A percentile compares a stretch with the other conserved stretches of the same genome.
These are phyloP conservation scores for Cochlearius cochlearius DNA, from an alignment of 2,113 vertebrate species.

Conservation along the genomic window DNA sequence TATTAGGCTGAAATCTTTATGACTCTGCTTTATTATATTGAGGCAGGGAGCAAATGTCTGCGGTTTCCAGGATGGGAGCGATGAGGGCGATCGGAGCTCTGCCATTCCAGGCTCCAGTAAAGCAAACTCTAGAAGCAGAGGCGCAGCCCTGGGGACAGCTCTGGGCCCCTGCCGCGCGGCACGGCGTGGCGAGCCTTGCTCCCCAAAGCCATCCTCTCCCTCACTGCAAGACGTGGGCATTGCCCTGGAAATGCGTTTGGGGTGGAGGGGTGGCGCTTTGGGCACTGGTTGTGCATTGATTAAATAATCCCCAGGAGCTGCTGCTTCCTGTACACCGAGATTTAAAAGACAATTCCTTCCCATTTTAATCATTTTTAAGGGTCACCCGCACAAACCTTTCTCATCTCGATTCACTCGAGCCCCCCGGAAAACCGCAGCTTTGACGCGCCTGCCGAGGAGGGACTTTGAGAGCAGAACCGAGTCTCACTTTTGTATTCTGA, in stretches of 20 bases:
- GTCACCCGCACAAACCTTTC: background rate
- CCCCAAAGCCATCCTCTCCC: background rate
- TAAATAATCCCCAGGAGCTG: background rate
- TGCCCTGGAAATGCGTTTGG: background rate
- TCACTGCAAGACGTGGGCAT: fast-evolving
- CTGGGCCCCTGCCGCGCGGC: background rate
- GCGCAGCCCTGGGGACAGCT: background rate
- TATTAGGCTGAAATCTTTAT: slow-evolving; percentile 1
- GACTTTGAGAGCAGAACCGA: background rate
- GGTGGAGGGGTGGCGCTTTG: background rate
- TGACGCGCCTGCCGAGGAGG: background rate
- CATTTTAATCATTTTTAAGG: background rate
- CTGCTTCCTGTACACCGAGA: background rate
- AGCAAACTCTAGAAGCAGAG: background rate
- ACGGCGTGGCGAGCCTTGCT: background rate
- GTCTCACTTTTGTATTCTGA: background rate
- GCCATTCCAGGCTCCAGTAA: fast-evolving
- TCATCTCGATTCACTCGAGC: background rate
- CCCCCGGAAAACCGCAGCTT: background rate
- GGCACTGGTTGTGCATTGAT: background rate
- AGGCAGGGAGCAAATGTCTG: background rate
- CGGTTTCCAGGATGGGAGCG: fast-evolving
- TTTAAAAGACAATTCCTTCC: background rate
- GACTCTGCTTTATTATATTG: background rate
- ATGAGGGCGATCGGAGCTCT: fast-evolving